Percentiles rank a stretch among this genome's conserved stretches.
Evolutionary conservation across 2,113 vertebrate genomes (phyloP).

Genomic region (Notarius quadriscutis): DNA sequence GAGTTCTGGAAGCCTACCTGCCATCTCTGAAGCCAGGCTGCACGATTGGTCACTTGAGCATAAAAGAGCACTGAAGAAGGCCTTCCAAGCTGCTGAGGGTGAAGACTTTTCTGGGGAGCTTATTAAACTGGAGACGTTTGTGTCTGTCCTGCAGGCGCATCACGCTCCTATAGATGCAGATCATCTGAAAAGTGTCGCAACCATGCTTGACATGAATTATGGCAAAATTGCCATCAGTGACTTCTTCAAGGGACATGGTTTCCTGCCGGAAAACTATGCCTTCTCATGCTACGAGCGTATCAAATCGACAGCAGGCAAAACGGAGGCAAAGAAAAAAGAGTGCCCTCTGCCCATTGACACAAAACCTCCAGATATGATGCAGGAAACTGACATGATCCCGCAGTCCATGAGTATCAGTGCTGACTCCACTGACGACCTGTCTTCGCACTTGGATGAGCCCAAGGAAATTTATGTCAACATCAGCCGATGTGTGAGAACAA

Average conservation of each 20-base stretch:
- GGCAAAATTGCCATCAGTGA: constrained; percentile 64
- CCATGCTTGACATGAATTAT: too few relatives aligned
- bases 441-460: constrained; percentile 78
- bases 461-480: constrained; percentile 68
- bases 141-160: constrained; percentile 60
- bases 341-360: too few relatives aligned
- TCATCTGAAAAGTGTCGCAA: constrained; percentile 43
- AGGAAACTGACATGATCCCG: constrained; percentile 66
- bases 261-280: constrained; percentile 72
- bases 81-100: constrained; percentile 55
- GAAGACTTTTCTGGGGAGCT: constrained; percentile 64
- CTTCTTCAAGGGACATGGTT: constrained; percentile 79
- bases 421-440: constrained; percentile 77
- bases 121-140: constrained; percentile 69
- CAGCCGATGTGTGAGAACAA: constrained; percentile 73
- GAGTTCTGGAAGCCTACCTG: constrained; percentile 63
- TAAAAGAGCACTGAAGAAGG: constrained; percentile 62
- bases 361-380: background rate
- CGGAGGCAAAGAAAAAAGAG: background rate
- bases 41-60: constrained; percentile 82
- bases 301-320: constrained; percentile 48
- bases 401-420: constrained; percentile 62
- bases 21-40: constrained; percentile 51
- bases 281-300: constrained; percentile 68
- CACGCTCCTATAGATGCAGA: constrained; percentile 57